Conservation (phyloP, 2,888 invertebrate species). For the Agriotes lineatus region DNA sequence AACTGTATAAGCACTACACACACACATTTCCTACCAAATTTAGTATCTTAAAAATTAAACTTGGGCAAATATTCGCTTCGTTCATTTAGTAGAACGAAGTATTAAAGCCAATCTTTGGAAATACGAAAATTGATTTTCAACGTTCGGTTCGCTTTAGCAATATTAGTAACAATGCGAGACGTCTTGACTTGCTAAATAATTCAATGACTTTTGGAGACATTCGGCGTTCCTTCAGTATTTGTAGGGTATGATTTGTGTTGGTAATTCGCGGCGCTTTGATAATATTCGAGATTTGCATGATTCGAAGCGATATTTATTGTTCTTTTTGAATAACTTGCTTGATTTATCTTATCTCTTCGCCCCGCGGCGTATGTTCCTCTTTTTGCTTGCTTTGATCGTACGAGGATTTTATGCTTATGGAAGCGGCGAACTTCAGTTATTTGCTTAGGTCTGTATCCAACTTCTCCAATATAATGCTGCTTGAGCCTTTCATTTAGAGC, state of each 20-base stretch:
- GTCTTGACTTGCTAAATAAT: too few relatives aligned
- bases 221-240: too few relatives aligned
- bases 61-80: too few relatives aligned
- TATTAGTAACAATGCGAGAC: too few relatives aligned
- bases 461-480: slow-evolving; percentile 15
- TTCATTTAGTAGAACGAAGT: too few relatives aligned
- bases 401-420: neutral
- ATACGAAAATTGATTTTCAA: too few relatives aligned
- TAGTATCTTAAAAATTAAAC: too few relatives aligned
- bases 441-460: slow-evolving; percentile 15
- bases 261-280: slow-evolving; percentile 5
- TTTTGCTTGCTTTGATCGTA: slow-evolving; percentile 1
- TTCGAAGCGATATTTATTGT: slow-evolving; percentile 23
- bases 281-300: slow-evolving; percentile 21
- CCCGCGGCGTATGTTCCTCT: neutral
- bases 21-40: too few relatives aligned
- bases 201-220: too few relatives aligned
- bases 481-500: slow-evolving; percentile 5
- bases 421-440: slow-evolving; percentile 8
- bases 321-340: slow-evolving; percentile 9
- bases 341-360: slow-evolving; percentile 10
- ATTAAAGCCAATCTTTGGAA: too few relatives aligned
- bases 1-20: too few relatives aligned
- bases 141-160: too few relatives aligned
- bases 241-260: neutral